Conservation (phyloP, 2,797 vertebrate genomes). For the Phrynocephalus forsythii region DNA sequence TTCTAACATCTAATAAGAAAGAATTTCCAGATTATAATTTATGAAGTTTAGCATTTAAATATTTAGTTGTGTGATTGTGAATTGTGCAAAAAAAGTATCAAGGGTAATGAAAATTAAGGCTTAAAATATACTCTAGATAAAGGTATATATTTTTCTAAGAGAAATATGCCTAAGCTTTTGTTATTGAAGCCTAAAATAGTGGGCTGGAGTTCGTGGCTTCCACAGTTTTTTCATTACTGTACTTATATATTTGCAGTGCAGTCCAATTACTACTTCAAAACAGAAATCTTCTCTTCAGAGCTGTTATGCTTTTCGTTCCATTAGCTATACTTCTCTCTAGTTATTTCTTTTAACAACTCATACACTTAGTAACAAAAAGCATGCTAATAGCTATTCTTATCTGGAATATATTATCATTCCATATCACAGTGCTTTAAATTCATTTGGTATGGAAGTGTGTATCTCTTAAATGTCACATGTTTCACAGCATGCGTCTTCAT, state of each 20-base stretch:
- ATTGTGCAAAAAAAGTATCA: not conserved
- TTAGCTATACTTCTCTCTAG: not conserved
- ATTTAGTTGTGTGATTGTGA: not conserved
- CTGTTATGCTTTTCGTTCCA: not conserved
- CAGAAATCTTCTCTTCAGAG: not conserved
- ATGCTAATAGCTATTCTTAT: conserved; percentile 28
- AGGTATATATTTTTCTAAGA: not conserved
- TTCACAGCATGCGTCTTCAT: not conserved
- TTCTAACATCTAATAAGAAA: not conserved
- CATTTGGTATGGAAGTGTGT: conserved; percentile 2
- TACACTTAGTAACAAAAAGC: conserved; percentile 10
- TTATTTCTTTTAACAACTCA: not conserved
- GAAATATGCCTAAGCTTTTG: not conserved
- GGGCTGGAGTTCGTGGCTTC: not conserved
- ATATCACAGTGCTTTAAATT: conserved; percentile 39
- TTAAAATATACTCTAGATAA: not conserved
- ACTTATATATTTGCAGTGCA: not conserved
- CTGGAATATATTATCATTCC: conserved; percentile 16
- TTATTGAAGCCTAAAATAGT: not conserved
- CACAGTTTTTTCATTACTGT: not conserved
- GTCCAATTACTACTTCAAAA: conserved; percentile 19
- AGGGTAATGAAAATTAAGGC: not conserved
- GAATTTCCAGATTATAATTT: not conserved
- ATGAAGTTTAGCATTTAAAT: not conserved
- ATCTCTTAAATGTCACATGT: not conserved